phyloP scores from a whole-genome alignment of 53 echinoderm and acorn worm genomes.

The Holothuria scabra region DNA sequence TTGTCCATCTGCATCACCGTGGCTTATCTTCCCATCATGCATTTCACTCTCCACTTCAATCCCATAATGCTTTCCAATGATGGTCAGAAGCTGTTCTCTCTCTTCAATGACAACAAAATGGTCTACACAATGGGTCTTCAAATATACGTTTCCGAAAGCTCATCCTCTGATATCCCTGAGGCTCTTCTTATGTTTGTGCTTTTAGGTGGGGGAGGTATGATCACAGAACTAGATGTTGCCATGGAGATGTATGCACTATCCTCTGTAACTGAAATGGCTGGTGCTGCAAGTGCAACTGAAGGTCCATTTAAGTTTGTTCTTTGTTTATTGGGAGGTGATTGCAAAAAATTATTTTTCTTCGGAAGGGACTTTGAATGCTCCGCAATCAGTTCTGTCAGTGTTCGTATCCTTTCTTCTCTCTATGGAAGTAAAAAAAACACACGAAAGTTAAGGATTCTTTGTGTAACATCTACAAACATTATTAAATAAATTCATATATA shows the following conservation, averaged over 20 bases:
- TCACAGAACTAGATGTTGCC: slow-evolving; percentile 66
- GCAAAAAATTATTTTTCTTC: background rate
- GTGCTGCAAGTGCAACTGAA: slow-evolving; percentile 82
- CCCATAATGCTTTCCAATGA: too few relatives aligned
- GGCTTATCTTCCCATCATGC: too few relatives aligned
- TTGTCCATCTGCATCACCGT: too few relatives aligned
- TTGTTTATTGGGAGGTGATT: slow-evolving; percentile 34
- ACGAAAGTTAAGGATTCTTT: background rate
- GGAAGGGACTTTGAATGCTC: slow-evolving; percentile 70
- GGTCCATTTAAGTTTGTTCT: slow-evolving; percentile 38
- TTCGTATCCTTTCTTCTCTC: slow-evolving; percentile 86
- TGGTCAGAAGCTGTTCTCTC: too few relatives aligned
- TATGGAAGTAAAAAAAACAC: slow-evolving; percentile 23
- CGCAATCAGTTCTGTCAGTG: slow-evolving; percentile 76
- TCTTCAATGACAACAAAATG: too few relatives aligned
- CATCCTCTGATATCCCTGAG: slow-evolving; percentile 87
- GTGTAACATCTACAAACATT: too few relatives aligned
- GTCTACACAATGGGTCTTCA: slow-evolving; percentile 40
- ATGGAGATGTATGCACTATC: slow-evolving; percentile 94
- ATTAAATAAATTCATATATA: too few relatives aligned
- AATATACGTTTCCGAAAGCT: slow-evolving; percentile 96
- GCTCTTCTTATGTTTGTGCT: slow-evolving; percentile 60
- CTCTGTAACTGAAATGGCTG: slow-evolving; percentile 81
- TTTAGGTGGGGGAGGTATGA: slow-evolving; percentile 62
- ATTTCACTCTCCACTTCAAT: too few relatives aligned